Evolutionary conservation across 2,797 vertebrate genomes (phyloP).

Genomic region (Phylloscopus collybita): DNA sequence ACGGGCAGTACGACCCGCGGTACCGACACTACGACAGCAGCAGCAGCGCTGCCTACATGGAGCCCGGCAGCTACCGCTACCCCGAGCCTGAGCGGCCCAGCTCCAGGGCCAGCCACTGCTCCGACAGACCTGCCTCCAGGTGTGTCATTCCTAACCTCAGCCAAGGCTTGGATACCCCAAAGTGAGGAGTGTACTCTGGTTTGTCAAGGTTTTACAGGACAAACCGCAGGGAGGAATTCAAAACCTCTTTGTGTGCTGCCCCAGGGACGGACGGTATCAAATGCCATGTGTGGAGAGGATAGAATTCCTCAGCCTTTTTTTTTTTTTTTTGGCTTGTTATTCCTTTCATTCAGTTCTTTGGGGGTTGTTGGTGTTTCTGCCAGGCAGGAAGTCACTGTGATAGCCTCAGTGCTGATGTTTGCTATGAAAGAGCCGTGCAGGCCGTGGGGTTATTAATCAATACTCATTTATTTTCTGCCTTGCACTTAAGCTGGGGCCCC

Average conservation of each 20-base stretch:
- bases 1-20: slow-evolving; percentile 83
- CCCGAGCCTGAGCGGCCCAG: slow-evolving; percentile 90
- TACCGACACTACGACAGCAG: slow-evolving; percentile 84
- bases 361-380: not conserved
- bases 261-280: accelerated
- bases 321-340: not conserved
- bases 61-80: slow-evolving; percentile 80
- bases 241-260: not conserved
- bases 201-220: not conserved
- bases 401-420: not conserved
- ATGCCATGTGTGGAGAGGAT: accelerated
- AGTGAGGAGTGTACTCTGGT: not conserved
- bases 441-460: not conserved
- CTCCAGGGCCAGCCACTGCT: slow-evolving; percentile 93
- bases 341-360: not conserved
- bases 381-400: not conserved
- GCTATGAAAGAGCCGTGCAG: not conserved
- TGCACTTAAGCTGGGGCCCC: not conserved
- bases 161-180: not conserved
- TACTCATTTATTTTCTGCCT: not conserved
- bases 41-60: slow-evolving; percentile 73
- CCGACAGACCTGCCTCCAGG: slow-evolving; percentile 90
- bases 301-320: not conserved
- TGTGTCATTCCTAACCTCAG: not conserved
- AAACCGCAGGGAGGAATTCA: not conserved